Evolutionary conservation across 2,888 invertebrate genomes (phyloP), one percentile per base, ranked within the genome.

Genomic region (Timandra comae): DNA sequence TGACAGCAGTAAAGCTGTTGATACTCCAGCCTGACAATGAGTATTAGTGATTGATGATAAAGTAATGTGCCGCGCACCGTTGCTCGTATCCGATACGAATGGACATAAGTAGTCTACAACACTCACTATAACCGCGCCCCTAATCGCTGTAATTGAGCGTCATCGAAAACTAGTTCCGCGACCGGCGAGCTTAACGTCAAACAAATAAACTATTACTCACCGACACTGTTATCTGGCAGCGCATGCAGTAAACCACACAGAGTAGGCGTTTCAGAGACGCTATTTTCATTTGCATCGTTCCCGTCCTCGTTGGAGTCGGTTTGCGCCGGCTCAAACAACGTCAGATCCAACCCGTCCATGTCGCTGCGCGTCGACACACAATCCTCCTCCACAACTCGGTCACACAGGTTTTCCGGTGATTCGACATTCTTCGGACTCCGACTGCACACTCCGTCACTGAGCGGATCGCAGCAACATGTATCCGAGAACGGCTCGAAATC

Each of bases 301-400:
- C 49, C 64, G 39, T 63, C 61, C 43, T 69, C 71, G 35, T 61
- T 65, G 13, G 52, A 50, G 37, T 78, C 80, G 32, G 55, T 56
- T 57, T 71, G 76, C 29, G 89, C 89, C 29, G 90, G 90, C 64
- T 91, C 91, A 66, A 91, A 91, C 49, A 91, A 72, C 42, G 90
- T 84, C 60, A 91, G 77, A 73, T 91, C 91, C 49, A 91, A 78
- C 43, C 90, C 90, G 49, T 90, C 90, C 88, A 91, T 88, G 68
- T 91, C 90, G 65, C 86, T 86, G 19, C 85, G 67, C 27, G 82
- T 71, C 30, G 87, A 80, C 12, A 70, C 69, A 29, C 73, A 74
- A 48, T 86, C 86, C 29, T 79, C 82, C 20, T 85, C 81, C 19
- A 63, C 70, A 34, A 56, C 61, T 45, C 65, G 60, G 33, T 79